phyloP scores from a whole-genome alignment of 2,888 invertebrate species.

The Ceratothoa steindachneri region DNA sequence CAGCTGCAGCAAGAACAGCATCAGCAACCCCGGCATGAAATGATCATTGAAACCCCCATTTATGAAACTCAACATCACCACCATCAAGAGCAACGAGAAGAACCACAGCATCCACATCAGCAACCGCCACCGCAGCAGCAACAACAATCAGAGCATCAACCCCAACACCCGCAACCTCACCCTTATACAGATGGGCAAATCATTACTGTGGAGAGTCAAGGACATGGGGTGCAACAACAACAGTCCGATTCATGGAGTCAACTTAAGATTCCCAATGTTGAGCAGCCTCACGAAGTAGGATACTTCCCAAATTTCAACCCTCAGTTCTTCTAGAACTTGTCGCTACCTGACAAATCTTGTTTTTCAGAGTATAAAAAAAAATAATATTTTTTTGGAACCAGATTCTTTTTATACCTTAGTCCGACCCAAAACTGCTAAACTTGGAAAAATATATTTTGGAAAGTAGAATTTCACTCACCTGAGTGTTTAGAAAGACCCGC shows the following conservation, averaged over 20 bases:
- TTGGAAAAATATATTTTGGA: too few relatives aligned
- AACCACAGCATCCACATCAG: constrained; percentile 23
- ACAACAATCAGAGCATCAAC: constrained; percentile 14
- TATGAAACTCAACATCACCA: constrained; percentile 48
- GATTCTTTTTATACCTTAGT: too few relatives aligned
- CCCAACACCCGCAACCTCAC: constrained; percentile 9
- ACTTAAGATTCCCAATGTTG: background rate
- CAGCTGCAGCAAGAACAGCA: constrained; percentile 49
- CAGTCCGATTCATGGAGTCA: background rate
- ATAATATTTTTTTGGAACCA: too few relatives aligned
- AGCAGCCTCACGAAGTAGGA: background rate
- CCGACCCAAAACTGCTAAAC: too few relatives aligned
- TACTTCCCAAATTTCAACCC: background rate
- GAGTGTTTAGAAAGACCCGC: too few relatives aligned
- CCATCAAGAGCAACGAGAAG: constrained; percentile 25
- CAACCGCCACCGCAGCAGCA: constrained; percentile 29
- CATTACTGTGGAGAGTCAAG: background rate
- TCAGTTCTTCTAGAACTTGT: background rate
- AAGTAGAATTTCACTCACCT: too few relatives aligned
- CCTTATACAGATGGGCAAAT: background rate
- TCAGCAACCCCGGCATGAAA: constrained; percentile 50
- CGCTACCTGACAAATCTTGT: too few relatives aligned
- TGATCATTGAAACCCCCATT: constrained; percentile 48
- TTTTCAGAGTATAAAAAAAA: too few relatives aligned
- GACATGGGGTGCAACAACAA: background rate